phyloP scores from a whole-genome alignment of 2,797 vertebrate genomes.

The Eremophila alpestris region DNA sequence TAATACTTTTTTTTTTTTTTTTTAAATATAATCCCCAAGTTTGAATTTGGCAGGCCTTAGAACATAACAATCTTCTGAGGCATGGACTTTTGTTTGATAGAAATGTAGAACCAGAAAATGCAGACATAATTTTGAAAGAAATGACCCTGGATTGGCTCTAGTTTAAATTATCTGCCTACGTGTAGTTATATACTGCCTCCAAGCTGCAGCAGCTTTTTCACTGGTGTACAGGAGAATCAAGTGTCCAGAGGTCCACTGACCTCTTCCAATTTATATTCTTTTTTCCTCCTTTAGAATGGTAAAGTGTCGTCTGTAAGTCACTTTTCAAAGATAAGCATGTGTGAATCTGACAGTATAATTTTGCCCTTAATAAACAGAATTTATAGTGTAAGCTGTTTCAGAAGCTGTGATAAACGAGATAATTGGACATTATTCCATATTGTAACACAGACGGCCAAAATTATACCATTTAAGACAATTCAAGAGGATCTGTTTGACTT shows the following conservation, averaged over 20 bases:
- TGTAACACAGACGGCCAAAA: conserved; percentile 24
- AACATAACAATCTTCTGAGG: background rate
- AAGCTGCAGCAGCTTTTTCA: background rate
- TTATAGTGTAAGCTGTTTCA: conserved; percentile 27
- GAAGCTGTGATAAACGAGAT: conserved; percentile 46
- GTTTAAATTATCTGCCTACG: background rate
- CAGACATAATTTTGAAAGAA: background rate
- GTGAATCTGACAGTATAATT: conserved; percentile 55
- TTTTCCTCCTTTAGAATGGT: background rate
- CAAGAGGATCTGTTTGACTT: conserved; percentile 42
- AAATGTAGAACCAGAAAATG: background rate
- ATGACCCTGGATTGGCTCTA: background rate
- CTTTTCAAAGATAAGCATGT: conserved; percentile 28
- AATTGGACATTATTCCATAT: conserved; percentile 52
- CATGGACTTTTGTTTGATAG: background rate
- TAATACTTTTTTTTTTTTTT: background rate
- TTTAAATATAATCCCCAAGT: background rate
- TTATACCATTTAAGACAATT: conserved; percentile 38
- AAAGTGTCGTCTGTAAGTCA: background rate
- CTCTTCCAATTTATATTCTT: background rate
- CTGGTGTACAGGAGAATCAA: background rate
- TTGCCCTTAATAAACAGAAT: conserved; percentile 55
- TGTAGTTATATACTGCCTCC: background rate
- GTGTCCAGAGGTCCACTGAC: background rate
- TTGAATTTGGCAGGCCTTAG: background rate